These are phyloP conservation scores for Semotilus atromaculatus DNA, from an alignment of 2,797 vertebrate species.

Conservation along the genomic window DNA sequence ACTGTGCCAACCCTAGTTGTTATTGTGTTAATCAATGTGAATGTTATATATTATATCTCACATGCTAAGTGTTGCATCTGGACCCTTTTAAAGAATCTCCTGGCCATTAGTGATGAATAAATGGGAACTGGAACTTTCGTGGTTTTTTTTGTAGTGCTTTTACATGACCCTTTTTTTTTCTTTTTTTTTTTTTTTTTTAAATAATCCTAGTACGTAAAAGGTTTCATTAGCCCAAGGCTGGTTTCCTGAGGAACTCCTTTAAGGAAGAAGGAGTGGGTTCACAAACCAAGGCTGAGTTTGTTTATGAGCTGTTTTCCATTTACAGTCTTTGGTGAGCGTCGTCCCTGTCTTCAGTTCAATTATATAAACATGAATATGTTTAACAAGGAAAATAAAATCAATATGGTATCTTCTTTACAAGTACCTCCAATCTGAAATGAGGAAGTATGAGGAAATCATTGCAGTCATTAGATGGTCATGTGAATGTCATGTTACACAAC, in stretches of 20 bases:
- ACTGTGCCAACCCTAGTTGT: not conserved
- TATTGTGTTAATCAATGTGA: not conserved
- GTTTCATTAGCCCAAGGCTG: not conserved
- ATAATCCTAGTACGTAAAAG: not conserved
- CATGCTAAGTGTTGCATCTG: not conserved
- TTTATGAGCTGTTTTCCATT: constrained; percentile 26
- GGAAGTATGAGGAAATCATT: constrained; percentile 17
- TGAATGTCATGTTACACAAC: constrained; percentile 25
- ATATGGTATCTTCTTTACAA: not conserved
- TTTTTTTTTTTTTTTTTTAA: not conserved
- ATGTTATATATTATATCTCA: not conserved
- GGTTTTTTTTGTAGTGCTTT: not conserved
- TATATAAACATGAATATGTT: not conserved
- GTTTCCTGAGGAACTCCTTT: constrained; percentile 28
- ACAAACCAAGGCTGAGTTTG: not conserved
- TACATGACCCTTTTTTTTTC: not conserved
- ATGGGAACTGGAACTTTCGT: not conserved
- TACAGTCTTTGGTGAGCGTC: not conserved
- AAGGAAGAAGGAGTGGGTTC: constrained; percentile 24
- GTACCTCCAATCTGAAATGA: not conserved
- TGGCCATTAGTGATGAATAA: not conserved
- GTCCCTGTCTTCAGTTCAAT: not conserved
- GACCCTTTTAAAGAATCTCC: not conserved
- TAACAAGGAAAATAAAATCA: not conserved
- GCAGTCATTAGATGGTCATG: constrained; percentile 5